phyloP scores from a whole-genome alignment of 2,113 vertebrate genomes.

The Naja naja region DNA sequence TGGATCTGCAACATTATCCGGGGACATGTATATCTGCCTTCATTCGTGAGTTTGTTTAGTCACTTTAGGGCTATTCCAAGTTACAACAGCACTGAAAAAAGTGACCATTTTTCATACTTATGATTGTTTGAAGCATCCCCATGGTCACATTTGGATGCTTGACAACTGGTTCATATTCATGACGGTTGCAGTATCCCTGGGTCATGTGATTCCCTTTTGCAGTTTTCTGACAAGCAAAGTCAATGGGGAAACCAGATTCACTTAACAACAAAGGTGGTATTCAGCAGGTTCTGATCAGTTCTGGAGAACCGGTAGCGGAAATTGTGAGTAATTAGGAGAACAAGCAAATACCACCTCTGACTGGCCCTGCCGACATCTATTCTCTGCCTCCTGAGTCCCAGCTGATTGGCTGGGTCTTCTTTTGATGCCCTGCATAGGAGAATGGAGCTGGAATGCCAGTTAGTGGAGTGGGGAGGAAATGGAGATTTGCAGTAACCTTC shows the following conservation, averaged over 20 bases:
- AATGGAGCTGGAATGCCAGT: too few species aligned
- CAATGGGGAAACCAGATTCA: background rate
- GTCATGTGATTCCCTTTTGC: background rate
- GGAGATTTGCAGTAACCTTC: too few species aligned
- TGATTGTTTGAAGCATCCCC: background rate
- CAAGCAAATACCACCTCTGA: too few species aligned
- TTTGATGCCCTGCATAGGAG: too few species aligned
- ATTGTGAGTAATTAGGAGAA: too few species aligned
- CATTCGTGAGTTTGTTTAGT: background rate
- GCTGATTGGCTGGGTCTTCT: too few species aligned
- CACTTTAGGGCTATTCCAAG: background rate
- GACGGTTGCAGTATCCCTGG: background rate
- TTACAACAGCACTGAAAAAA: background rate
- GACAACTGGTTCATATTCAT: background rate
- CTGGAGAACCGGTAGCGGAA: too few species aligned
- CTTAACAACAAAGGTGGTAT: background rate
- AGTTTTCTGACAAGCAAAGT: background rate
- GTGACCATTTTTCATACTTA: background rate
- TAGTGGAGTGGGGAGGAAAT: too few species aligned
- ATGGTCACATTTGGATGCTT: background rate
- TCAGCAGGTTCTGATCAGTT: too few species aligned
- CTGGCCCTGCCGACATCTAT: too few species aligned
- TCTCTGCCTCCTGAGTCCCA: too few species aligned
- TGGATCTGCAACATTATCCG: background rate
- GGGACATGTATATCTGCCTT: background rate